phyloP scores from a whole-genome alignment of 2,797 vertebrate genomes.

The Danio jaintianensis region DNA sequence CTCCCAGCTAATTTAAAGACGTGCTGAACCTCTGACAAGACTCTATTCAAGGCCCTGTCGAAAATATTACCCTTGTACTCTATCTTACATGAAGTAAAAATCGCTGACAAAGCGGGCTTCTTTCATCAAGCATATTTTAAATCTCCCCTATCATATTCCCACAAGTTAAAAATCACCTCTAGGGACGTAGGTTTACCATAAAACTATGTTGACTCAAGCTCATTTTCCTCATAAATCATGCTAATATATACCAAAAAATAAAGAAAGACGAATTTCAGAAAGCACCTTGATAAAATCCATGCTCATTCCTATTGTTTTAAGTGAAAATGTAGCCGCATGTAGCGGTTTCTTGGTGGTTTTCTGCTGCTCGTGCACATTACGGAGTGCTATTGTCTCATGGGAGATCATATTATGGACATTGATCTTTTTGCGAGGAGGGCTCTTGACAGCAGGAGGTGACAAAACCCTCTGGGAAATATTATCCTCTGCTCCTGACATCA shows the following conservation, averaged over 20 bases:
- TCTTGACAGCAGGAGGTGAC: constrained; percentile 60
- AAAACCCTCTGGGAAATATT: constrained; percentile 59
- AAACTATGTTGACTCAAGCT: constrained; percentile 20
- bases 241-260: background rate
- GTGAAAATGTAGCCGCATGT: constrained; percentile 4
- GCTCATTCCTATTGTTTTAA: background rate
- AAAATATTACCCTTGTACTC: constrained; percentile 80
- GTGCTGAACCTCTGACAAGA: constrained; percentile 74
- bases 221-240: constrained; percentile 32
- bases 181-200: constrained; percentile 43
- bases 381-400: constrained; percentile 30
- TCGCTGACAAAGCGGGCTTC: constrained; percentile 16
- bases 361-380: constrained; percentile 35
- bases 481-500: constrained; percentile 53
- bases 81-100: constrained; percentile 56
- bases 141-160: constrained; percentile 7
- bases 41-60: constrained; percentile 81
- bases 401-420: constrained; percentile 55
- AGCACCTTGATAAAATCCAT: constrained; percentile 20
- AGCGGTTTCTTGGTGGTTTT: constrained; percentile 14
- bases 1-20: constrained; percentile 76
- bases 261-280: background rate
- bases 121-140: constrained; percentile 35
- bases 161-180: background rate
- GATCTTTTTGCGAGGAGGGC: constrained; percentile 52